These are phyloP conservation scores for Drosophila neonasuta DNA, from an alignment of 2,888 invertebrate species.

Conservation along the genomic window DNA sequence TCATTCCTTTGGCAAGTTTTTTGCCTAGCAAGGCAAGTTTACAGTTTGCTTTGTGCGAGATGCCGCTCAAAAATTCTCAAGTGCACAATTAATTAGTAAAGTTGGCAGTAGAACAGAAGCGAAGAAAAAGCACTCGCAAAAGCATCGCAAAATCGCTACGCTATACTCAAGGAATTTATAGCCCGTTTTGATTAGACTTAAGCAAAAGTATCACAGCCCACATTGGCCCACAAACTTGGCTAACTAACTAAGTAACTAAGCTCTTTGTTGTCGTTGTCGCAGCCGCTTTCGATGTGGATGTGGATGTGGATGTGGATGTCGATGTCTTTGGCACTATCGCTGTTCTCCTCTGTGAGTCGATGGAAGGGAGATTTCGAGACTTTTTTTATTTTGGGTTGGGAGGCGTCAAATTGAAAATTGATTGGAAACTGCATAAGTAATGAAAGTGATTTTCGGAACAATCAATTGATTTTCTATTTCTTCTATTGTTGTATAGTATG, in stretches of 20 bases:
- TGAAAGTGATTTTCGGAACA: constrained; percentile 42
- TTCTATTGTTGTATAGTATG: constrained; percentile 23
- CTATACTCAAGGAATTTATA: constrained; percentile 60
- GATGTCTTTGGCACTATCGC: too few species aligned
- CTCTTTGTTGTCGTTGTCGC: constrained; percentile 17
- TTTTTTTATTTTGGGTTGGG: background rate
- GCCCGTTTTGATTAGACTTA: constrained; percentile 59
- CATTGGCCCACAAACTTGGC: constrained; percentile 17
- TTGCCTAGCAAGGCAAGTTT: constrained; percentile 58
- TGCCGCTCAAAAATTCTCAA: constrained; percentile 71
- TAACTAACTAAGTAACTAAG: constrained; percentile 51
- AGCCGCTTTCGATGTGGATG: constrained; percentile 2
- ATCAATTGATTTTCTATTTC: constrained; percentile 39
- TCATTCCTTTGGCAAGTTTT: constrained; percentile 45
- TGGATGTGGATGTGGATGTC: constrained; percentile 1
- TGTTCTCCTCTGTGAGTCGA: background rate
- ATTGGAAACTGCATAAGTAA: constrained; percentile 73
- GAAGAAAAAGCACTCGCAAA: constrained; percentile 14
- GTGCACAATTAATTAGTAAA: constrained; percentile 76
- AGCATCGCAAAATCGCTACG: constrained; percentile 28
- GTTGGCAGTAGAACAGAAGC: constrained; percentile 50
- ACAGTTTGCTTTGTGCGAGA: constrained; percentile 61
- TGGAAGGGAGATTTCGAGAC: background rate
- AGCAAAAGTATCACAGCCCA: background rate
- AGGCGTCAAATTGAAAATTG: constrained; percentile 63